Percentiles rank a stretch among this genome's conserved stretches.
These are phyloP conservation scores for Microchirus variegatus DNA, from an alignment of 2,797 vertebrate genomes.

Conservation along the genomic window DNA sequence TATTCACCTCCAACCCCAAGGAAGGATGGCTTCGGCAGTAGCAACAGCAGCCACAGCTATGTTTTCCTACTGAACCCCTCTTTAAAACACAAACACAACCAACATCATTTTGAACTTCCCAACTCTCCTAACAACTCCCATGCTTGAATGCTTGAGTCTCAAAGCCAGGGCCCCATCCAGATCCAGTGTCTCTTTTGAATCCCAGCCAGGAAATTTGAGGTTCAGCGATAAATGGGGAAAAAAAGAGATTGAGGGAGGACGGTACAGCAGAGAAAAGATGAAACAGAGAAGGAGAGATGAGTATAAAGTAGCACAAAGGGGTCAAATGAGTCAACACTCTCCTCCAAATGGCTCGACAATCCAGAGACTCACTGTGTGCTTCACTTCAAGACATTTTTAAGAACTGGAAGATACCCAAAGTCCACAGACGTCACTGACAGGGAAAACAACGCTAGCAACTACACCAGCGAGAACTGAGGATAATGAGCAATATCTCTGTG, in stretches of 20 bases:
- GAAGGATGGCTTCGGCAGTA: constrained; percentile 19
- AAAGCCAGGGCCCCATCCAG: constrained; percentile 47
- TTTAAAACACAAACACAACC: constrained; percentile 25
- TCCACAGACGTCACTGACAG: constrained; percentile 61
- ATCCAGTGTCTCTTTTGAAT: constrained; percentile 72
- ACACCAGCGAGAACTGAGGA: constrained; percentile 53
- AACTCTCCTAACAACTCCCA: constrained; percentile 51
- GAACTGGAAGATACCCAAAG: constrained; percentile 48
- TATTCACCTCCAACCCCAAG: constrained; percentile 48
- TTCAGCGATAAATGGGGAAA: constrained; percentile 41
- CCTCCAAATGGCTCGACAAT: constrained; percentile 52
- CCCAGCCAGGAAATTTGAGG: constrained; percentile 59
- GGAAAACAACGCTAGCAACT: constrained; percentile 57
- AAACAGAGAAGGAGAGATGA: constrained; percentile 15
- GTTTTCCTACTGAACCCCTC: constrained; percentile 39
- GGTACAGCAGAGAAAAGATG: constrained; percentile 14
- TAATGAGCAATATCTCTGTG: constrained; percentile 64
- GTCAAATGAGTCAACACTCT: constrained; percentile 33
- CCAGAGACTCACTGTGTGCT: constrained; percentile 46
- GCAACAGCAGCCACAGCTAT: constrained; percentile 36
- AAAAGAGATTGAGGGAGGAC: constrained; percentile 2
- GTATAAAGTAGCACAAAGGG: constrained; percentile 25
- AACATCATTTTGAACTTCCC: constrained; percentile 30
- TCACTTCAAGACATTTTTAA: constrained; percentile 48
- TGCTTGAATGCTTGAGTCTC: constrained; percentile 47